phyloP scores from a whole-genome alignment of 2,797 vertebrate species.

The Prionace glauca region DNA sequence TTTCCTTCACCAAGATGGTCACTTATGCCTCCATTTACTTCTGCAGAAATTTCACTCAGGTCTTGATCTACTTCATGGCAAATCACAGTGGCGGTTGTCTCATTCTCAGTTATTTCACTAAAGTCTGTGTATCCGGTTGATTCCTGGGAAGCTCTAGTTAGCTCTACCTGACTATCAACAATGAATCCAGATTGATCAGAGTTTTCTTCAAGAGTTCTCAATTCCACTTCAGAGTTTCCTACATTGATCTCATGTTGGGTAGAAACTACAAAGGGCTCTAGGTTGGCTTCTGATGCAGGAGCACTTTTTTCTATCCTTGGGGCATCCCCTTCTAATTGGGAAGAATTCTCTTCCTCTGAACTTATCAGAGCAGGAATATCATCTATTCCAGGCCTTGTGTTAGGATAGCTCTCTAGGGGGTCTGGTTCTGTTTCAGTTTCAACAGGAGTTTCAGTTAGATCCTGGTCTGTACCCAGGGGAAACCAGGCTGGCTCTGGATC shows the following conservation, averaged over 20 bases:
- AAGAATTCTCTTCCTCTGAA: not conserved
- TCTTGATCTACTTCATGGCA: not conserved
- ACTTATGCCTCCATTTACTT: not conserved
- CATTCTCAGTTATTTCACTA: not conserved
- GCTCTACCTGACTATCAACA: conserved; percentile 8
- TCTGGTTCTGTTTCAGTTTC: not conserved
- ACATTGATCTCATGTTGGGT: not conserved
- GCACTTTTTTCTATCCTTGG: not conserved
- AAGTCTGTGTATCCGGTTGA: not conserved
- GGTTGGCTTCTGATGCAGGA: not conserved
- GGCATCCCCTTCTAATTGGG: not conserved
- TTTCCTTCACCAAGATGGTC: not conserved
- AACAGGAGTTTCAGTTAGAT: not conserved
- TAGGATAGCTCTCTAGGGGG: not conserved
- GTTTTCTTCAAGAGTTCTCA: not conserved
- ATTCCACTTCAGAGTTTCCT: not conserved
- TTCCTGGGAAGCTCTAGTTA: not conserved
- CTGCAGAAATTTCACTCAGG: not conserved
- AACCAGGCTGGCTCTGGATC: not conserved
- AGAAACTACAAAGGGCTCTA: not conserved
- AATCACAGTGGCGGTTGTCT: not conserved
- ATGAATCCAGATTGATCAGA: not conserved
- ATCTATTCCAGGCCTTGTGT: not conserved
- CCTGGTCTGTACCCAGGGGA: not conserved
- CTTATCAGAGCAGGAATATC: not conserved